Percentiles rank a stretch among this genome's conserved stretches.
Evolutionary conservation across 2,888 invertebrate species (phyloP).

Genomic region (Dynastes tityus): DNA sequence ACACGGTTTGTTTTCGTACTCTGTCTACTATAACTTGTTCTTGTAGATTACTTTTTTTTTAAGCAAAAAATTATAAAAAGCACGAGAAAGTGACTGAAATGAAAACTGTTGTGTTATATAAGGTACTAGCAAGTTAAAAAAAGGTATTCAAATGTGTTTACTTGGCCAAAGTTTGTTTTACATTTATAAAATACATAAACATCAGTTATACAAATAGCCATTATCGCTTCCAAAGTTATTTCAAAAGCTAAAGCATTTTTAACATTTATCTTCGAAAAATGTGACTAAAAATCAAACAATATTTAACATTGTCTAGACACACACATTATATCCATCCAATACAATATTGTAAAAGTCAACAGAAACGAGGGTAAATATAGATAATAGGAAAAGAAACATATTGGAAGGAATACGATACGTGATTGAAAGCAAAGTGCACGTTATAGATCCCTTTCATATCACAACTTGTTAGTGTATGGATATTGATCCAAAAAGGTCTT

Average conservation of each 20-base stretch:
- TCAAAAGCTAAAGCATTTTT: not conserved
- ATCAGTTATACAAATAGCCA: too few relatives aligned
- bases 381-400: not conserved
- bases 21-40: too few relatives aligned
- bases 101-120: not conserved
- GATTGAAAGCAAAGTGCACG: not conserved
- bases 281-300: not conserved
- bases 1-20: too few relatives aligned
- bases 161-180: not conserved
- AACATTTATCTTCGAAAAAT: not conserved
- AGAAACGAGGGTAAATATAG: not conserved
- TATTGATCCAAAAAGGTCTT: too few relatives aligned
- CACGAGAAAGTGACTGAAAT: not conserved
- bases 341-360: not conserved
- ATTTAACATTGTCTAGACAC: not conserved
- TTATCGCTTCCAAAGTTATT: too few relatives aligned
- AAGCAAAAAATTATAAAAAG: not conserved
- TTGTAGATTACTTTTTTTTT: too few relatives aligned
- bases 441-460: too few relatives aligned
- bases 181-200: not conserved
- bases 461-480: too few relatives aligned
- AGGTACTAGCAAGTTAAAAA: not conserved
- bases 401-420: not conserved
- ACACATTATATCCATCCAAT: not conserved
- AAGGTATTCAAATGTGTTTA: not conserved